Evolutionary conservation across 2,113 vertebrate genomes (phyloP), one percentile per base, ranked within the genome.

Genomic region (Syrrhaptes paradoxus): DNA sequence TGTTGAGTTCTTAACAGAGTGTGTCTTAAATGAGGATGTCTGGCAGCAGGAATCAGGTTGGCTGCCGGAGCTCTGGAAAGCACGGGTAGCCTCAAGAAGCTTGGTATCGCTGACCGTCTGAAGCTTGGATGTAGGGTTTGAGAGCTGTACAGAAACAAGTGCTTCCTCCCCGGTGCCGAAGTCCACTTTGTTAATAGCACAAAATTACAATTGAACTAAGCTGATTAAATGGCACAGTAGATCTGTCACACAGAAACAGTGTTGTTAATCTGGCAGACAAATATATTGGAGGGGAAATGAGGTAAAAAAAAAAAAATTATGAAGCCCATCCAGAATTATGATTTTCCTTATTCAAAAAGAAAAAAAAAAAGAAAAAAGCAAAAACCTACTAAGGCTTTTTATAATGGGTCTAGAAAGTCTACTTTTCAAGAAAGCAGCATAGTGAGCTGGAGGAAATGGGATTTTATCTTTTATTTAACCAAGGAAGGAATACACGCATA

Each of bases 71-170:
- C 61, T 46, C 31, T 16, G 17, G 15, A 3, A 32, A 51, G 36
- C 63, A 6, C 26, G 12, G 24, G 21, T 9, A 49, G 20, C 49
- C 20, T 3, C 0, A 52, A 8, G 52, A 43, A 54, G 7, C 13
- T 84, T 22, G 67, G 26, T 24, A 1, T 41, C 14, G 0, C 22
- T 14, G 13, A 7, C 3, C 1, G 0, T 11, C 34, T n/a, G 24
- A 15, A 38, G 52, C 48, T 2, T 58, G 49, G 77, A 8, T 7
- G 5, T 3, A 4, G 78, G 68, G 34, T 21, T 24, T n/a, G 34
- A 65, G 73, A 57, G 51, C n/a, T 1, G 0, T n/a, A 3, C 25
- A 13, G 71, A 34, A 76, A 28, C 25, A 9, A 34, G 22, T 8
- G 1, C 31, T 58, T 55, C 29, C 12, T 31, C 31, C 62, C 61